These are phyloP conservation scores for Pseudomugil gertrudae DNA, from an alignment of 2,797 vertebrate genomes.

Conservation along the genomic window DNA sequence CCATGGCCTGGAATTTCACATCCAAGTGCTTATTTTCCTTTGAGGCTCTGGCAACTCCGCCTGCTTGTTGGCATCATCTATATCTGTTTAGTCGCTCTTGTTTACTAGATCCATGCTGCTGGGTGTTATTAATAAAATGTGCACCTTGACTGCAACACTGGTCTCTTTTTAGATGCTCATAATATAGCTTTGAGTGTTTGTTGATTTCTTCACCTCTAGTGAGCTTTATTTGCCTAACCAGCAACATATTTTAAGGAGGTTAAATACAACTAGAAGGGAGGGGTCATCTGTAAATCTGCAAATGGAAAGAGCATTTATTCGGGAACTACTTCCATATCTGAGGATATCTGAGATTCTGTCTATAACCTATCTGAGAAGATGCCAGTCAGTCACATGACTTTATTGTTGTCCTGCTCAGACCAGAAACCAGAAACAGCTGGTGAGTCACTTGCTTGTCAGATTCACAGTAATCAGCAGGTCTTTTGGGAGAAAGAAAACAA, in stretches of 20 bases:
- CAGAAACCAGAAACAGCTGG: background rate
- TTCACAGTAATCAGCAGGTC: no score
- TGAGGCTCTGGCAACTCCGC: conserved; percentile 42
- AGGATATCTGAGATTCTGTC: background rate
- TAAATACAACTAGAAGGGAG: background rate
- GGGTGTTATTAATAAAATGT: conserved; percentile 18
- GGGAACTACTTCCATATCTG: background rate
- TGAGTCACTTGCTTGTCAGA: background rate
- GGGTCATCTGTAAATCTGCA: no score
- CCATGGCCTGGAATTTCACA: conserved; percentile 80
- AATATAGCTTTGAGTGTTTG: conserved; percentile 5
- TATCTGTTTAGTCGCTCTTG: conserved; percentile 41
- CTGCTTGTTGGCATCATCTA: conserved; percentile 57
- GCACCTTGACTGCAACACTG: background rate
- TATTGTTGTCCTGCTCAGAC: background rate
- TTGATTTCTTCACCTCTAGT: conserved; percentile 1
- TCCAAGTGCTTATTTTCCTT: conserved; percentile 73
- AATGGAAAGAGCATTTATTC: background rate
- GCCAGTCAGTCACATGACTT: background rate
- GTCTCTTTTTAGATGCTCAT: background rate
- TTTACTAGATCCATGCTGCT: conserved; percentile 11
- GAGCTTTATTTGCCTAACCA: background rate
- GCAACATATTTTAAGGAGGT: background rate
- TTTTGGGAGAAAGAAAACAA: no score
- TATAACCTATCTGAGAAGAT: background rate